Base-by-base conservation (phyloP, 2,113 vertebrate genomes). In the Callopanchax toddi region DNA sequence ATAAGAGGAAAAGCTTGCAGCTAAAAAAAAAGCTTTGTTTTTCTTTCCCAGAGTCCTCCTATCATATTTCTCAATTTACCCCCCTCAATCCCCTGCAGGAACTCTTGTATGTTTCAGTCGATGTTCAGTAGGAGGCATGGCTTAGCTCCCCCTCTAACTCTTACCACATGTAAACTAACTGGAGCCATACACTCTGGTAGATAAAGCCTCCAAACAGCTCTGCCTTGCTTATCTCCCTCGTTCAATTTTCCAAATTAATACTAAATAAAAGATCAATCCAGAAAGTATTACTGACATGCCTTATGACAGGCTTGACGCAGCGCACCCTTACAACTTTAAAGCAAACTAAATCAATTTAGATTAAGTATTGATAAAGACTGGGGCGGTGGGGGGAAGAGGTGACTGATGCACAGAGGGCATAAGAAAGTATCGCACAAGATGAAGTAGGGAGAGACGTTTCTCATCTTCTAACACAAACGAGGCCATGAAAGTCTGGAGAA, bases 11-110 rank as follows among this genome's bases (percentile, higher is more conserved):
- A 90, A 73, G 81, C 87, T 87, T 60, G 78, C 68, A 76, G 89
- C 89, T 87, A 81, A 86, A 88, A 88, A 83, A 85, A 90, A 25
- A 16, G 22, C 84, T 76, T 82, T 91, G 88, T 87, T 91, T 92
- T 89, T 86, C 83, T 91, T 91, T 69, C 81, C 81, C 70, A 54
- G 73, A 80, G 60, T 70, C 72, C 74, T 73, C 67, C 59, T 89
- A 91, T 93, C 89, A 86, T 62, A 84, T 92, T 92, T 91, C 91
- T 89, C 78, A 82, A 74, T 89, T 90, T 85, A 82, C 86, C 77
- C 71, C 77, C 87, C 82, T 77, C n/a, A 71, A 77, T 85, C 74
- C 87, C 87, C 89, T 86, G 80, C 84, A 91, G 89, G 85, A 89
- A 82, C 61, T 77, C 80, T 87, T 79, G 80, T 74, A 82, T 70